Evolutionary conservation across 2,888 invertebrate genomes (phyloP).

Genomic region (Onchidella celtica): DNA sequence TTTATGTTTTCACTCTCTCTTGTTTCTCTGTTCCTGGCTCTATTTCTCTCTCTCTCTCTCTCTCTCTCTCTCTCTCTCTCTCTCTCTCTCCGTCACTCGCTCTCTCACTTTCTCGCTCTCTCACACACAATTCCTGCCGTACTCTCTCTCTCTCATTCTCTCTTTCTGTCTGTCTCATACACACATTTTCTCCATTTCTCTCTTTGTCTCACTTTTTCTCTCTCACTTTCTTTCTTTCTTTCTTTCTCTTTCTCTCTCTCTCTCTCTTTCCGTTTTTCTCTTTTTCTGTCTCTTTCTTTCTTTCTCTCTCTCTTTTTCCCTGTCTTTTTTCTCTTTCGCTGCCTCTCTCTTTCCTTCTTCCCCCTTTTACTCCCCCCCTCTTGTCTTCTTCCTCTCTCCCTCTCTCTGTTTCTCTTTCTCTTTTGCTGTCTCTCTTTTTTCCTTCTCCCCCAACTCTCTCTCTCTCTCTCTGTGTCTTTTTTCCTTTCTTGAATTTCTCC

Average conservation of each 20-base stretch:
- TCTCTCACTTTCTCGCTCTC: not conserved
- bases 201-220: not conserved
- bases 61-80: not conserved
- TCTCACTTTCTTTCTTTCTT: constrained; percentile 1
- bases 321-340: not conserved
- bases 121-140: not conserved
- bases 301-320: not conserved
- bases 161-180: not conserved
- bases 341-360: not conserved
- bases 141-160: not conserved
- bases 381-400: constrained; percentile 8
- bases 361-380: not conserved
- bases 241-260: constrained; percentile 13
- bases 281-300: constrained; percentile 6
- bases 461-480: constrained; percentile 35
- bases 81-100: not conserved
- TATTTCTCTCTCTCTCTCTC: not conserved
- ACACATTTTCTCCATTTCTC: not conserved
- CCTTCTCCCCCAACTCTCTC: constrained; percentile 10
- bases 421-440: constrained; percentile 9
- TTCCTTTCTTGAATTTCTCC: too few relatives aligned
- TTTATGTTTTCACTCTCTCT: not conserved
- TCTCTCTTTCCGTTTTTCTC: constrained; percentile 7
- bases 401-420: constrained; percentile 36
- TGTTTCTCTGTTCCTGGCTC: not conserved